Evolutionary conservation across 2,797 vertebrate genomes (phyloP).

Genomic region (Scomberomorus guttatus): DNA sequence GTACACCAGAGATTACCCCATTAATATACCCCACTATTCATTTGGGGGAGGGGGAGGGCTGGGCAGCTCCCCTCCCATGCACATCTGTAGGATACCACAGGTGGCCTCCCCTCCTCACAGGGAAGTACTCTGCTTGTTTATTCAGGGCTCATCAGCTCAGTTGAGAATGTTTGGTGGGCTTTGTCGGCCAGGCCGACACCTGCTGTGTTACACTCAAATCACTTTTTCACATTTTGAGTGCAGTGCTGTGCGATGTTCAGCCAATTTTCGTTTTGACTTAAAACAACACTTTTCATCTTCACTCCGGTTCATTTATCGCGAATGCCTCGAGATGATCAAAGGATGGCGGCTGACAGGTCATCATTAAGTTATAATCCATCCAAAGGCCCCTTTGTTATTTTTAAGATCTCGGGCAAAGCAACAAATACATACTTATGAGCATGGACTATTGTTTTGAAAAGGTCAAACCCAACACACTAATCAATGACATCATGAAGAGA

Average conservation of each 20-base stretch:
- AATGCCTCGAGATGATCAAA: constrained; percentile 60
- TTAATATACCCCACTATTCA: constrained; percentile 90
- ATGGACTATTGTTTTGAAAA: constrained; percentile 48
- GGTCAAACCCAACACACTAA: constrained; percentile 45
- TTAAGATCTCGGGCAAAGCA: constrained; percentile 34
- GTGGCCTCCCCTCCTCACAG: constrained; percentile 57
- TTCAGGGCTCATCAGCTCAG: constrained; percentile 44
- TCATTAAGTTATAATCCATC: constrained; percentile 61
- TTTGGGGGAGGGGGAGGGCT: constrained; percentile 50
- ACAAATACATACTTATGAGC: constrained; percentile 35
- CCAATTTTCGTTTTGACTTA: constrained; percentile 22
- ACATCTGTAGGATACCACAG: constrained; percentile 74
- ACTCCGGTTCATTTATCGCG: constrained; percentile 33
- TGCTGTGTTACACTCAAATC: constrained; percentile 17
- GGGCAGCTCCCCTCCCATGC: constrained; percentile 47
- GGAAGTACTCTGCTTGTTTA: constrained; percentile 60
- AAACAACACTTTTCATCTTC: constrained; percentile 51
- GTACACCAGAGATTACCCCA: constrained; percentile 88
- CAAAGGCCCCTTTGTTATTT: constrained; percentile 41
- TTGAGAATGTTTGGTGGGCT: constrained; percentile 33
- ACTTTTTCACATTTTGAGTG: constrained; percentile 26
- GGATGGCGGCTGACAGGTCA: constrained; percentile 53
- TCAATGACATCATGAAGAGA: constrained; percentile 53
- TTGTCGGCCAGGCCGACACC: not conserved
- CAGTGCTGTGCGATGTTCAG: constrained; percentile 6